These are phyloP conservation scores for Botia almorhae DNA, from an alignment of 2,797 vertebrate species.

Conservation along the genomic window DNA sequence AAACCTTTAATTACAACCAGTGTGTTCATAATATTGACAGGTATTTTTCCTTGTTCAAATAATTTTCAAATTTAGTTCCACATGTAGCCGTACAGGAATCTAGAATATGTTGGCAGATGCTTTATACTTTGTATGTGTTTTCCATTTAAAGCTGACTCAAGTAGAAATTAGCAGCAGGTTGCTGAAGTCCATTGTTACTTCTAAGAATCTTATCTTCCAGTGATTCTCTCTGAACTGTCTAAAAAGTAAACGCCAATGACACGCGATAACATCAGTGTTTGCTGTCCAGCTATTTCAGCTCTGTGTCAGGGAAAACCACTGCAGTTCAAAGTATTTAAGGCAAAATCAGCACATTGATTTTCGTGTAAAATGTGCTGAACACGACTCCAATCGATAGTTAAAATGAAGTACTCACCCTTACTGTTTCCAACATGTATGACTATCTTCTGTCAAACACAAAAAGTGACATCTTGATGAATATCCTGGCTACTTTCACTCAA, in stretches of 20 bases:
- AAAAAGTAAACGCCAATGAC: conserved; percentile 70
- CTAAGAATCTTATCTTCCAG: conserved; percentile 71
- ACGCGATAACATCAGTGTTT: conserved; percentile 72
- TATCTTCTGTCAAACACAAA: no score
- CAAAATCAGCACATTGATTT: conserved; percentile 21
- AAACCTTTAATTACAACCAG: no score
- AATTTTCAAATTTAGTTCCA: neutral
- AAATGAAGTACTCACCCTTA: neutral
- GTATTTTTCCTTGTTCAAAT: neutral
- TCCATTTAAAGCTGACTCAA: conserved; percentile 24
- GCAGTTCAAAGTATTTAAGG: conserved; percentile 60
- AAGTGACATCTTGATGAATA: no score
- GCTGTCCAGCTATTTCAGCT: conserved; percentile 71
- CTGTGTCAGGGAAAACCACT: conserved; percentile 42
- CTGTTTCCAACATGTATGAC: no score
- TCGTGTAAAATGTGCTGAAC: conserved; percentile 9
- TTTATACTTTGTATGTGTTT: neutral
- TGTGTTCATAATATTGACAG: neutral
- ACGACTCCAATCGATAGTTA: conserved; percentile 20
- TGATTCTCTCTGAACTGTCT: conserved; percentile 66
- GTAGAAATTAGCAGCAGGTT: neutral
- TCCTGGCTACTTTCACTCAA: no score
- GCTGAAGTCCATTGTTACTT: conserved; percentile 51
- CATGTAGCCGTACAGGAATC: neutral
- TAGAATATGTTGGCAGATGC: neutral